Percentiles rank a stretch among this genome's conserved stretches.
phyloP scores from a whole-genome alignment of 2,797 vertebrate species.

The Dermochelys coriacea region DNA sequence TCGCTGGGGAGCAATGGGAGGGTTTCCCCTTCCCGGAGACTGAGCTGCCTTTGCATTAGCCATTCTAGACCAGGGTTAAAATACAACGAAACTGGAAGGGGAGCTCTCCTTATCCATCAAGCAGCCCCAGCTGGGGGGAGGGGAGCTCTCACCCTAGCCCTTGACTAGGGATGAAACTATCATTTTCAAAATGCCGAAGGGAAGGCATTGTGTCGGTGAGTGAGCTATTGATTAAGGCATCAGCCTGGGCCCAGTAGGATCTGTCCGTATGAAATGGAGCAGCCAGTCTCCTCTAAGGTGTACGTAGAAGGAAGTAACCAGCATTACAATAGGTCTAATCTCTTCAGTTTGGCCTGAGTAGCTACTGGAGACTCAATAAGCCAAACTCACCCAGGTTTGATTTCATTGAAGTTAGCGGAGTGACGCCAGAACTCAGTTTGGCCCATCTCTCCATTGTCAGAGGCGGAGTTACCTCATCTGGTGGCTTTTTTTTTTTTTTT shows the following conservation, averaged over 20 bases:
- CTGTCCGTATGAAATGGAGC: neutral
- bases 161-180: neutral
- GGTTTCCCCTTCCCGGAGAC: neutral
- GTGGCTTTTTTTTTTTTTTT: neutral
- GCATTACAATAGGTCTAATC: neutral
- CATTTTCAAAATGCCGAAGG: neutral
- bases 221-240: neutral
- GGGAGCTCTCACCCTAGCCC: neutral
- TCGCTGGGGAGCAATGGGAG: neutral
- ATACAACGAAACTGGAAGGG: neutral
- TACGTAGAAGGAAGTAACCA: neutral
- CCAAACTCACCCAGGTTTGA: slow-evolving; percentile 61
- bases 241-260: neutral
- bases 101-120: neutral
- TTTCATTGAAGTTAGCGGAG: neutral
- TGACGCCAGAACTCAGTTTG: slow-evolving; percentile 4
- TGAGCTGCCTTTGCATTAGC: neutral
- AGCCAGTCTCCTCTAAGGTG: rapidly evolving
- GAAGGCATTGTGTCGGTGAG: neutral
- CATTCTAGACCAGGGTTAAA: neutral
- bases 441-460: neutral
- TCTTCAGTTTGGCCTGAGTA: slow-evolving; percentile 19
- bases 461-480: neutral
- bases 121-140: rapidly evolving
- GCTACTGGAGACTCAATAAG: neutral